phyloP scores from a whole-genome alignment of 1,140 invertebrate species.

The Aphelenchoides avenae region DNA sequence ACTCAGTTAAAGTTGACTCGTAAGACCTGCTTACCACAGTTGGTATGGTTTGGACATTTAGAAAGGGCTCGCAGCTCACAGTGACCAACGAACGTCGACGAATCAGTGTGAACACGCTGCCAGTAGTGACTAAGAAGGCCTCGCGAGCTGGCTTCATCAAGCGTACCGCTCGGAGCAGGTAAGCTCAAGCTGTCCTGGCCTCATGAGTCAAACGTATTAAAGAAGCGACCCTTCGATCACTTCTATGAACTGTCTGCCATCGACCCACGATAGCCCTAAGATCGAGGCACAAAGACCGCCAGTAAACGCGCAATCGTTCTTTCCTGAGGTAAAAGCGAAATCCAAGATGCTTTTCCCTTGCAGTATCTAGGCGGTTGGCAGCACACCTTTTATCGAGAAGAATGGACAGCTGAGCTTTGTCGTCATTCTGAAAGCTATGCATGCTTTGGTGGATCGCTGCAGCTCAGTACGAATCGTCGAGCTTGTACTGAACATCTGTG shows the following conservation, averaged over 20 bases:
- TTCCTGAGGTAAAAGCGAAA: too few species aligned
- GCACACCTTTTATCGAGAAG: constrained; percentile 82
- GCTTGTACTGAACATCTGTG: constrained; percentile 55
- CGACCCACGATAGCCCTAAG: constrained; percentile 1
- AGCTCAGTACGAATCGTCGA: constrained; percentile 45
- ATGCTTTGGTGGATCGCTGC: constrained; percentile 37
- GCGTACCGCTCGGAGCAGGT: constrained; percentile 11
- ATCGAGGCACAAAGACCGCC: background rate
- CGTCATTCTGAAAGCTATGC: constrained; percentile 73
- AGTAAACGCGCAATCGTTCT: constrained; percentile 9
- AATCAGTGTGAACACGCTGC: constrained; percentile 45
- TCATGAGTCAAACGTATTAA: too few species aligned
- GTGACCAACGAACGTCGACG: constrained; percentile 17
- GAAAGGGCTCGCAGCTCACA: too few species aligned
- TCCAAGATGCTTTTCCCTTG: background rate
- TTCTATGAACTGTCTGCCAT: too few species aligned
- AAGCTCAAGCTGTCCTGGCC: too few species aligned
- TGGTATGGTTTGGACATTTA: too few species aligned
- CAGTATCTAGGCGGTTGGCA: constrained; percentile 72
- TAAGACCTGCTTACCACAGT: too few species aligned
- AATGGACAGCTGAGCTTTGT: constrained; percentile 87
- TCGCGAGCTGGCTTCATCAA: background rate
- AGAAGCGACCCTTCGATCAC: too few species aligned
- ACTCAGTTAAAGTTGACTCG: too few species aligned
- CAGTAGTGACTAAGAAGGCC: constrained; percentile 36